Base-by-base conservation (phyloP, 1,140 invertebrate genomes). In the Calliphora vicina region DNA sequence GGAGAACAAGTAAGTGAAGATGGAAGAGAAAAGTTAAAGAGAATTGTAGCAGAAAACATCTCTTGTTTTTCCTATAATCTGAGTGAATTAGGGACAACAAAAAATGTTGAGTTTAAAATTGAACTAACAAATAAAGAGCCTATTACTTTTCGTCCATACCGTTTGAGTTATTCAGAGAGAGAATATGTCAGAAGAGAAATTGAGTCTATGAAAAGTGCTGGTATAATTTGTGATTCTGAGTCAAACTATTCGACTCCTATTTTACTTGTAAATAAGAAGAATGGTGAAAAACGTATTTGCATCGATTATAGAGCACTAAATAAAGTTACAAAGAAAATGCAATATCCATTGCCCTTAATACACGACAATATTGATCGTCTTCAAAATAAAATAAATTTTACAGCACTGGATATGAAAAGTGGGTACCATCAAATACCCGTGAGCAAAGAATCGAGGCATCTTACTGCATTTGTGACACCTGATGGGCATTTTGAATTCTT, bases 381-480 rank as follows among this genome's bases (percentile, higher is more conserved):
- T n/a, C 50, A 78, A 45, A 67, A 73, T 73, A 45, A 83, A 43
- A 57, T 81, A 78, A 81, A 71, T 25, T 82, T 82, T 42, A 83
- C 84, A 25, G 83, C 74, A 25, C 17, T 84, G 72, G 84, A 84
- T 57, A 80, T 85, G 67, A 84, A 84, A 17, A 85, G 85, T 15
- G 85, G 84, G 0, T 86, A 85, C 20, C 84, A 87, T 29, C 86
- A 85, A 57, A 84, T 86, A n/a, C 82, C 83, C 12, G 83, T 86
- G n/a, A 50, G 83, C 15, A 71, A 85, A 43, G 43, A 78, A 80
- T 82, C 85, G 82, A 82, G 80, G 74, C 57, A 83, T 6, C 82
- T 85, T 84, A 86, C 86, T 1, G 86, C 84, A 15, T 86, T 86
- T 50, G 82, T 84, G 12, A 86, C 85, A 27, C 42, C 43, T 6